Evolutionary conservation across 2,113 vertebrate genomes (phyloP), one percentile per base, ranked within the genome.

Genomic region (Odontesthes bonariensis): DNA sequence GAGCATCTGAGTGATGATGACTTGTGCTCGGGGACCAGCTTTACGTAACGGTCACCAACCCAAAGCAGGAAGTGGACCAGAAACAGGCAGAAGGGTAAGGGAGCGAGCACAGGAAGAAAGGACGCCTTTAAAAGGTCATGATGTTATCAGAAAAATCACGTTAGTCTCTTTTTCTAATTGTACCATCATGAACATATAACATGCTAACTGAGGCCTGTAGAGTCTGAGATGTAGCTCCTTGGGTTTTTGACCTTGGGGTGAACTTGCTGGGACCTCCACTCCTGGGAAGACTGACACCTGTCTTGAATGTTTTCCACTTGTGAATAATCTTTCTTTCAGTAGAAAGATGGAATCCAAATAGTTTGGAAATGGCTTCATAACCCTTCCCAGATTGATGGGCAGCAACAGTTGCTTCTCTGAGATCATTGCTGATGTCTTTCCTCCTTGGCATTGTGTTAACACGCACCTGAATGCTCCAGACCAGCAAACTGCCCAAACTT

Each of bases 21-120:
- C 78, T 70, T 66, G 69, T 54, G 88, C 84, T 90, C 65, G 62
- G 86, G 83, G 86, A 87, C 64, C 47, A 14, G 49, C 55, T 82
- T 92, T 92, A 92, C 73, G 32, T 92, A 93, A 91, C 69, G 27
- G 23, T 32, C n/a, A 54, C 62, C 59, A n/a, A 70, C 67, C 62
- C 83, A 78, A 72, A 73, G 64, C 68, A 86, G 86, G 83, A 81
- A 81, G 10, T 72, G 79, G 78, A 89, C 73, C 71, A 75, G 69
- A 85, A 82, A 83, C 77, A 75, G 65, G 86, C 38, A 33, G 69
- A 70, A 61, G 49, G 61, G 54, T 8, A 23, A 47, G 42, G 66
- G 38, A 59, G 53, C 4, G 5, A 59, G 54, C 6, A 8, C 1
- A n/a, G 31, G 57, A 42, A 61, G 68, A 38, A 46, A 66, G 51